Percentiles rank a stretch among this genome's conserved stretches.
phyloP scores from a whole-genome alignment of 2,888 invertebrate genomes.

The Sesamia inferens region DNA sequence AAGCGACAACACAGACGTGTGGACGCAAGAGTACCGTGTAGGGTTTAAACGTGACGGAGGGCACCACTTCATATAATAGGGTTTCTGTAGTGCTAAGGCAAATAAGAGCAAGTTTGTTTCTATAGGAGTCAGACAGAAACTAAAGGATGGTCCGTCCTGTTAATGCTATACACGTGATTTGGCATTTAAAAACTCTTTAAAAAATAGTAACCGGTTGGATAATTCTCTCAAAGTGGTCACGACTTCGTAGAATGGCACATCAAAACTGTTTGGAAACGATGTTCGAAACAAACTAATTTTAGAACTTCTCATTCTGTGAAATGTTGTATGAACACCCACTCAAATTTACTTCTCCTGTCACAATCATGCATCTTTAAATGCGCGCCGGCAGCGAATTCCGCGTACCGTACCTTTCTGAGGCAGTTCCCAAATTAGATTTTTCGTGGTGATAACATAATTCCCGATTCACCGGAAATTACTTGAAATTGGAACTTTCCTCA shows the following conservation, averaged over 20 bases:
- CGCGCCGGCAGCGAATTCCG: slow-evolving; percentile 22
- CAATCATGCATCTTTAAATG: slow-evolving; percentile 56
- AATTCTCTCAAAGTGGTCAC: neutral
- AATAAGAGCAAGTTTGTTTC: slow-evolving; percentile 18
- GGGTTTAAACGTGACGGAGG: slow-evolving; percentile 54
- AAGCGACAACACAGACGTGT: slow-evolving; percentile 29
- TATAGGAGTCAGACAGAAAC: neutral
- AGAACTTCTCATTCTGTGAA: slow-evolving; percentile 33
- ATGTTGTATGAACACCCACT: slow-evolving; percentile 39
- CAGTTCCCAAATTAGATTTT: slow-evolving; percentile 52
- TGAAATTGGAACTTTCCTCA: slow-evolving; percentile 56
- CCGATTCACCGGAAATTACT: slow-evolving; percentile 48
- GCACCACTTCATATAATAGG: slow-evolving; percentile 41
- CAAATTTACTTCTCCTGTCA: slow-evolving; percentile 37
- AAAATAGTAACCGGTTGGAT: neutral
- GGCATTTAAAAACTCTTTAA: neutral
- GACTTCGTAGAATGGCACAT: neutral
- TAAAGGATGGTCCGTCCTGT: neutral
- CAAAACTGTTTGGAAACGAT: neutral
- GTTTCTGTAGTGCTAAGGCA: slow-evolving; percentile 12
- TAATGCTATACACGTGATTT: neutral
- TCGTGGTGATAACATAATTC: slow-evolving; percentile 50
- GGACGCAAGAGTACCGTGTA: slow-evolving; percentile 35
- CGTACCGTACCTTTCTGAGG: slow-evolving; percentile 27
- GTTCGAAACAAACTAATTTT: slow-evolving; percentile 34